Evolutionary conservation across 2,888 invertebrate species (phyloP).

Genomic region (Neoaliturus tenellus): DNA sequence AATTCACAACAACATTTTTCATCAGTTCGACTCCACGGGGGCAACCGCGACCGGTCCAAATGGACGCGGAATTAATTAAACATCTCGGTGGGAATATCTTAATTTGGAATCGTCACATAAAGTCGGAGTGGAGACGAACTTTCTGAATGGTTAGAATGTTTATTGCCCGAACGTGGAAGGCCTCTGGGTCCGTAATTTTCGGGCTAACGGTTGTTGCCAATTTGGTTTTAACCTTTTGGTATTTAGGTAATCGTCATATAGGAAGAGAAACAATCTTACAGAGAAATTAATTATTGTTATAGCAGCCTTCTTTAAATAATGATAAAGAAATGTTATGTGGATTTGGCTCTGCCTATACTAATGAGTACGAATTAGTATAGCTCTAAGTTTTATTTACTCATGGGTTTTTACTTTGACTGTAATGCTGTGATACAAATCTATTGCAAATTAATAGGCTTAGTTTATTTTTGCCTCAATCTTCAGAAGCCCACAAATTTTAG

Average conservation of each 20-base stretch:
- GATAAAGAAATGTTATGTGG: too few species aligned
- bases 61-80: constrained; percentile 36
- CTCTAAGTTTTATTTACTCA: too few species aligned
- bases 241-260: background rate
- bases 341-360: too few species aligned
- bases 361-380: too few species aligned
- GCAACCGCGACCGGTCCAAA: constrained; percentile 10
- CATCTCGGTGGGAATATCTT: constrained; percentile 15
- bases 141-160: background rate
- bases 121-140: background rate
- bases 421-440: too few species aligned
- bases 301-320: too few species aligned
- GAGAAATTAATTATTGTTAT: too few species aligned
- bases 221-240: background rate
- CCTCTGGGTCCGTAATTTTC: constrained; percentile 1
- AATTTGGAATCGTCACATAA: constrained; percentile 38
- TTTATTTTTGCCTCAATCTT: too few species aligned
- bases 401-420: too few species aligned
- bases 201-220: background rate
- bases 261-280: too few species aligned
- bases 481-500: too few species aligned
- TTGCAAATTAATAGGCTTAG: too few species aligned
- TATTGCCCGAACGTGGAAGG: constrained; percentile 12
- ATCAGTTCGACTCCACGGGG: constrained; percentile 11
- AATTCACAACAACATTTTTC: background rate